These are phyloP conservation scores for Spodoptera littoralis DNA, from an alignment of 2,888 invertebrate genomes.

Conservation along the genomic window DNA sequence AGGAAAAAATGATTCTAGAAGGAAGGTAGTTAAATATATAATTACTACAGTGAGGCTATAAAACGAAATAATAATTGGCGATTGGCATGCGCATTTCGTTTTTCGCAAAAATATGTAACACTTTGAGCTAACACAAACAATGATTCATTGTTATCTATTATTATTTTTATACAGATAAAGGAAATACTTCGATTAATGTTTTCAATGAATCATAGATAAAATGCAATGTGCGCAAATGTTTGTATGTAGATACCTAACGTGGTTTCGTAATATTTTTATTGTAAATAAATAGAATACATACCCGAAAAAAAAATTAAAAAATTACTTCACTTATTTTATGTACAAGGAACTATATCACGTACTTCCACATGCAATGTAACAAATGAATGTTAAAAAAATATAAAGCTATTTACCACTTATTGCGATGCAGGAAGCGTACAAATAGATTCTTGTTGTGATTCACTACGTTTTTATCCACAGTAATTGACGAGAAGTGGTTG, in stretches of 20 bases:
- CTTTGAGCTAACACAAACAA: slow-evolving; percentile 21
- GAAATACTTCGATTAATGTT: not conserved
- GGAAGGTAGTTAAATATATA: too few relatives aligned
- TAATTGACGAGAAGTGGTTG: slow-evolving; percentile 42
- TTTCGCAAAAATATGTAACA: not conserved
- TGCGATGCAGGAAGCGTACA: slow-evolving; percentile 44
- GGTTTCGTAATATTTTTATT: not conserved
- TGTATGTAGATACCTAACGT: too few relatives aligned
- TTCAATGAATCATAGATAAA: not conserved
- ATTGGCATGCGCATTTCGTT: slow-evolving; percentile 2
- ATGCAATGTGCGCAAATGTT: not conserved
- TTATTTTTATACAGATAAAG: not conserved
- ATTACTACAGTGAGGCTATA: too few relatives aligned
- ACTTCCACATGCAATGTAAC: not conserved
- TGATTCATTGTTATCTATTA: slow-evolving; percentile 21
- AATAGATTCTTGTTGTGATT: slow-evolving; percentile 51
- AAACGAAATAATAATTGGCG: too few relatives aligned
- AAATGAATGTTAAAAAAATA: slow-evolving; percentile 6
- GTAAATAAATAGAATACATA: slow-evolving; percentile 6
- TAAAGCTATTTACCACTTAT: slow-evolving; percentile 42
- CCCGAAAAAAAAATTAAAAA: not conserved
- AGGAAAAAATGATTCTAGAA: too few relatives aligned
- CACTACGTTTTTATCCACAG: slow-evolving; percentile 45
- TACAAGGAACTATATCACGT: not conserved
- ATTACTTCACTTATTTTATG: not conserved